Conservation (phyloP, 2,888 invertebrate species). For the Tridacna gigas region DNA sequence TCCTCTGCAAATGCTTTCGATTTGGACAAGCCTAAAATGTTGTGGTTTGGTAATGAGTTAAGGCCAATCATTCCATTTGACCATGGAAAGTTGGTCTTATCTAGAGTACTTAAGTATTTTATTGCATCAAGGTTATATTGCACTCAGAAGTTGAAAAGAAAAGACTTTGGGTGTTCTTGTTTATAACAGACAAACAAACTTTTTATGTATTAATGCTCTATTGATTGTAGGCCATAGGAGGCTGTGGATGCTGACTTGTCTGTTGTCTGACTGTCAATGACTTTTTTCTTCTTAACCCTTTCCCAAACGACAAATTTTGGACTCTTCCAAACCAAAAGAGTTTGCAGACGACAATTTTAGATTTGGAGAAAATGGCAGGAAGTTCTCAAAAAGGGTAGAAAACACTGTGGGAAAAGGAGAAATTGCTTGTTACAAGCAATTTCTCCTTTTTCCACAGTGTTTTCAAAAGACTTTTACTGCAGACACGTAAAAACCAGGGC, state of each 20-base stretch:
- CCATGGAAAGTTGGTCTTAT: background rate
- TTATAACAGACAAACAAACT: background rate
- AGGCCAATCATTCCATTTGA: background rate
- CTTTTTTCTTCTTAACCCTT: constrained; percentile 2
- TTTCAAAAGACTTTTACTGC: no score
- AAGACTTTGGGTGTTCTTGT: background rate
- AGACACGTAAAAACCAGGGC: no score
- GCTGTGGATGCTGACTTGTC: constrained; percentile 3
- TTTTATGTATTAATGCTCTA: background rate
- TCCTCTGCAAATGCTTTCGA: no score
- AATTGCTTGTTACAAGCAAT: no score
- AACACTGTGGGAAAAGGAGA: no score
- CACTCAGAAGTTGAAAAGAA: background rate
- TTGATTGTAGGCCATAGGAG: constrained; percentile 1
- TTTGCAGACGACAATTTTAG: no score
- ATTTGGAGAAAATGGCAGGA: no score
- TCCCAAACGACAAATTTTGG: no score
- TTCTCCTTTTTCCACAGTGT: no score
- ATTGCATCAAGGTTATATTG: background rate
- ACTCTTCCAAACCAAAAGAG: no score
- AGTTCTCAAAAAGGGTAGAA: no score
- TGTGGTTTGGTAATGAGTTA: background rate
- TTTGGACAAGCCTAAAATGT: no score
- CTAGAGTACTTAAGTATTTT: background rate
- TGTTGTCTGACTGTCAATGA: background rate